phyloP scores from a whole-genome alignment of 2,113 vertebrate genomes.

The Ageneiosus marmoratus region DNA sequence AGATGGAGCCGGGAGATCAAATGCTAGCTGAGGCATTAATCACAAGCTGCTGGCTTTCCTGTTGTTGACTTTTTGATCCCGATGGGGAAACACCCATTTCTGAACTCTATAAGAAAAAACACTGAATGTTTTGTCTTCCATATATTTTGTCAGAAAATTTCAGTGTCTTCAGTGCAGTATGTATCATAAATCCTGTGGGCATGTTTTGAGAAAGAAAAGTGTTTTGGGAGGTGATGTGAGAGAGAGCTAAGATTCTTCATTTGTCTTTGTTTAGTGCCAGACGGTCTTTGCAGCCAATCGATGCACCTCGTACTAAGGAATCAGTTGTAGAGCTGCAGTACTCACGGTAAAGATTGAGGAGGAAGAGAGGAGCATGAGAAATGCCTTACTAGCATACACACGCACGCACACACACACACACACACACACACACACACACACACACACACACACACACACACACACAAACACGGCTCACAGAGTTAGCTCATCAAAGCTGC shows the following conservation, averaged over 20 bases:
- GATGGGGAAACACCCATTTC: conserved; percentile 33
- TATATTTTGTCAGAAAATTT: neutral
- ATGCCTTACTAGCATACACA: conserved; percentile 21
- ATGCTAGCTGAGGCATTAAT: conserved; percentile 48
- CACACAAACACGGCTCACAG: conserved; percentile 14
- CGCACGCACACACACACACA: neutral
- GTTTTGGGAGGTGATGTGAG: conserved; percentile 13
- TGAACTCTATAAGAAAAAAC: conserved; percentile 44
- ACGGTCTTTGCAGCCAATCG: conserved; percentile 44
- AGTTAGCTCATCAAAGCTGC: conserved; percentile 47
- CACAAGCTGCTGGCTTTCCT: conserved; percentile 38
- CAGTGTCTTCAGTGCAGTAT: neutral
- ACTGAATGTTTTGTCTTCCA: conserved; percentile 26
- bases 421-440: neutral
- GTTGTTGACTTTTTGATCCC: conserved; percentile 39
- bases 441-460: neutral
- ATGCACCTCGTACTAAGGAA: conserved; percentile 29
- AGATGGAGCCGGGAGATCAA: conserved; percentile 43
- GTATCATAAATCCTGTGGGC: neutral
- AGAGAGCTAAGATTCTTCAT: conserved; percentile 37
- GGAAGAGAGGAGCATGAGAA: conserved; percentile 22
- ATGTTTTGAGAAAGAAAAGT: conserved; percentile 17
- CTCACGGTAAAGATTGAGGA: conserved; percentile 8
- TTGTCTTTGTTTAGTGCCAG: conserved; percentile 49
- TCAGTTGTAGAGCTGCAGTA: conserved; percentile 15